Evolutionary conservation across 2,888 invertebrate species (phyloP), one percentile per base, ranked within the genome.

Genomic region (Aphodius granarius): DNA sequence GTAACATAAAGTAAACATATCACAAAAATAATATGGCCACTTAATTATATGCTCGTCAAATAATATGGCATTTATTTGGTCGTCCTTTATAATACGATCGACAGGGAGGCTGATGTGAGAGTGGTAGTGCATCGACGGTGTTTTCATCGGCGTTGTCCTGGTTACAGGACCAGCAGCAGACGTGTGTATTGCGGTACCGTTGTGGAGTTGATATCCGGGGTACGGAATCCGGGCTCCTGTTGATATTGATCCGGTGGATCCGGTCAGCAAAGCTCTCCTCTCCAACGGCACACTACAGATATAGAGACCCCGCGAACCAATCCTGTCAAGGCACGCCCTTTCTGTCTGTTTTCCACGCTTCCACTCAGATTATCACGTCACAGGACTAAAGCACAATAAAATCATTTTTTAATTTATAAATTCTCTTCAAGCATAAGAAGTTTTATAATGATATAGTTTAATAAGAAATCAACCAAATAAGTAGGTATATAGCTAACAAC

Each of bases 181-280:
- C 43, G 43, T 43, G 43, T 78, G 76, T 74, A 75, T 75, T 76
- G 80, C 76, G 77, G 79, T 79, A 78, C 78, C 78, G 76, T 78
- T 78, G 81, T 78, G 79, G 83, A 83, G 80, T 81, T 83, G 82
- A 84, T 85, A 84, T 84, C 85, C 83, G 85, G 84, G 84, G 82
- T 9, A 43, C 43, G 43, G 81, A 85, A 83, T 84, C 83, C 84
- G 83, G 84, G 85, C 83, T 81, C 83, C 81, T 79, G 82, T 43
- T 86, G 86, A 86, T 86, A 86, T 86, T 85, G 86, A 86, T 86
- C 85, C 85, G 84, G 85, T 81, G 84, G 83, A 85, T 86, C 85
- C 86, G 85, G 86, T 85, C 84, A 80, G 80, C 80, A 77, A 84
- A 43, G 43, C 43, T 43, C 43, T 43, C 43, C 43, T 43, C 43